A percentile compares a stretch with the other conserved stretches of the same genome.
Conservation (phyloP, 92 coral and sea anemone genomes). For the Plumapathes pennacea region DNA sequence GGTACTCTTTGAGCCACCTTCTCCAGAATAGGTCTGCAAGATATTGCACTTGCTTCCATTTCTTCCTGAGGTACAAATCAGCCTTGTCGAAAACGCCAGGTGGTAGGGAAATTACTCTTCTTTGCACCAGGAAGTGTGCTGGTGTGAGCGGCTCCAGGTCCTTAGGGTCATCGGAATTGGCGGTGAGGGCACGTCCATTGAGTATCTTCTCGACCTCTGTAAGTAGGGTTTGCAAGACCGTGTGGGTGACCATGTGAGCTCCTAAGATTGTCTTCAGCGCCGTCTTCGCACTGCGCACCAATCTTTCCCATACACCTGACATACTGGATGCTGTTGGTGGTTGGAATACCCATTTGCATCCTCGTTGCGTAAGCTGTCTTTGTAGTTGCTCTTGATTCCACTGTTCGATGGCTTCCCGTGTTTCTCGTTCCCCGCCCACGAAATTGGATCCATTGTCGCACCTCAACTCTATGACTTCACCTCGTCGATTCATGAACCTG, state of each 20-base stretch:
- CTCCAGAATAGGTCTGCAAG: constrained; percentile 59
- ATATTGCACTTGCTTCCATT: too few species aligned
- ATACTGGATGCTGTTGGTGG: constrained; percentile 53
- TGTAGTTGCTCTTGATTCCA: constrained; percentile 45
- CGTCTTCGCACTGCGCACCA: constrained; percentile 28
- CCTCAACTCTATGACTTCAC: constrained; percentile 38
- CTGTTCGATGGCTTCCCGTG: constrained; percentile 26
- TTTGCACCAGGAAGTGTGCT: constrained; percentile 31
- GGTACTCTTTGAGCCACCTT: constrained; percentile 51
- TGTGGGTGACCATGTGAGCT: constrained; percentile 2
- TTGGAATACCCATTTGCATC: constrained; percentile 51
- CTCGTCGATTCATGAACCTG: constrained; percentile 48
- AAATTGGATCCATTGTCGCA: constrained; percentile 74
- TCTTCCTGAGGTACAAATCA: constrained; percentile 6
- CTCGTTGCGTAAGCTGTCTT: constrained; percentile 51
- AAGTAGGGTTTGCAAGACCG: constrained; percentile 10
- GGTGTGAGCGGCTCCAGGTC: constrained; percentile 33
- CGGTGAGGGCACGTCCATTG: constrained; percentile 32
- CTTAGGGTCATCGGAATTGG: constrained; percentile 24
- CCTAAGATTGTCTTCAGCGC: constrained; percentile 25
- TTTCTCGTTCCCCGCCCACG: constrained; percentile 60
- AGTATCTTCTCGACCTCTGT: constrained; percentile 30
- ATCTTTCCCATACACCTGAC: constrained; percentile 53
- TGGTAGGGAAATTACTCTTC: constrained; percentile 15
- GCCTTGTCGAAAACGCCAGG: constrained; percentile 27